These are phyloP conservation scores for Leptodirus hochenwartii DNA, from an alignment of 2,888 invertebrate species.

Conservation along the genomic window DNA sequence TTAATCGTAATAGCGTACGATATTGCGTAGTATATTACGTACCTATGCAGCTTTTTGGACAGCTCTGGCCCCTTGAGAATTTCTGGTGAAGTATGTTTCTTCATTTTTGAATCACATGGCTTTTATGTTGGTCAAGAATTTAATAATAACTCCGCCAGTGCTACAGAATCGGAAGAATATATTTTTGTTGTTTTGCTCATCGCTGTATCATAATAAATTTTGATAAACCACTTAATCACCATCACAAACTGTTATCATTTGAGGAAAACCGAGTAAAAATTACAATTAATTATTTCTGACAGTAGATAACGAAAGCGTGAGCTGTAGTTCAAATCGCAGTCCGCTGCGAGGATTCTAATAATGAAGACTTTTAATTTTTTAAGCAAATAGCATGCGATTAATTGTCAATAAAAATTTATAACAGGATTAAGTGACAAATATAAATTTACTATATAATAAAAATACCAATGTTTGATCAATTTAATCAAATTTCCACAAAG, in stretches of 20 bases:
- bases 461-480: too few relatives aligned
- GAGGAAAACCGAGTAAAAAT: too few relatives aligned
- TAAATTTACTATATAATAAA: too few relatives aligned
- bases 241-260: slow-evolving; percentile 25
- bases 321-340: too few relatives aligned
- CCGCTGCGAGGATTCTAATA: too few relatives aligned
- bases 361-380: too few relatives aligned
- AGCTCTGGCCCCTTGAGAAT: slow-evolving; percentile 34
- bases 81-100: slow-evolving; percentile 32
- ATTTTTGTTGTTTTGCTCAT: slow-evolving; percentile 22
- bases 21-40: slow-evolving; percentile 13
- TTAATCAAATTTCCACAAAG: too few relatives aligned
- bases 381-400: too few relatives aligned
- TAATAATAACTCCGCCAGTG: slow-evolving; percentile 19
- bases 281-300: too few relatives aligned
- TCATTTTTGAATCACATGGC: slow-evolving; percentile 26
- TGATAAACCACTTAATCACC: slow-evolving; percentile 26
- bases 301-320: too few relatives aligned
- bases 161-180: slow-evolving; percentile 11
- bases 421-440: too few relatives aligned
- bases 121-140: slow-evolving; percentile 28
- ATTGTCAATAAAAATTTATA: too few relatives aligned
- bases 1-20: slow-evolving; percentile 1
- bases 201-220: slow-evolving; percentile 25
- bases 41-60: slow-evolving; percentile 38